phyloP scores from a whole-genome alignment of 2,797 vertebrate genomes.

The Acanthis flammea region DNA sequence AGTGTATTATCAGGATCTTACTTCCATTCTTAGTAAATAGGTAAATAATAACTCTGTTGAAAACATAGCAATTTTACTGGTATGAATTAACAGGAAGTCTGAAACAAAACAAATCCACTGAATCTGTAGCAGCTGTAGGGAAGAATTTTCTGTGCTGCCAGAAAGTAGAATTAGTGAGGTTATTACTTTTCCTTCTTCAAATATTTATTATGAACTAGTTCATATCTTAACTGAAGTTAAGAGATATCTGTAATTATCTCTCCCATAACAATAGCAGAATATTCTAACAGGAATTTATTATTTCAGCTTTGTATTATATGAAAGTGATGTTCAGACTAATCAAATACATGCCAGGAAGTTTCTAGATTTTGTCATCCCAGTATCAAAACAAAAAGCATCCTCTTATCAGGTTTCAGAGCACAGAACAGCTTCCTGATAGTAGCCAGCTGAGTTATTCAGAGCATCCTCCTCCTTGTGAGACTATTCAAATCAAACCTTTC shows the following conservation, averaged over 20 bases:
- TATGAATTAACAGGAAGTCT: neutral
- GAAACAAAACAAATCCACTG: neutral
- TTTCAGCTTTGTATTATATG: neutral
- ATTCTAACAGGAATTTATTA: neutral
- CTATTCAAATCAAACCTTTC: neutral
- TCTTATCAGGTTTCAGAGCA: neutral
- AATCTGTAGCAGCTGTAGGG: neutral
- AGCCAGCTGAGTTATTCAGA: neutral
- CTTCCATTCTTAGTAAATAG: neutral
- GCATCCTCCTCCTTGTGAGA: neutral
- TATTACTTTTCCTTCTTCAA: neutral
- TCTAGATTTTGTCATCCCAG: neutral
- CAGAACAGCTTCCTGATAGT: neutral
- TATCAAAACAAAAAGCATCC: neutral
- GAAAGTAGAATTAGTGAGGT: neutral
- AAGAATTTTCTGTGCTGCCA: neutral
- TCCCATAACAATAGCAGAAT: neutral
- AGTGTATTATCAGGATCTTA: neutral
- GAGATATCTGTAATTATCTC: neutral
- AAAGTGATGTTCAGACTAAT: neutral
- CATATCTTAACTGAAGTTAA: neutral
- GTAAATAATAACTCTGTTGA: neutral
- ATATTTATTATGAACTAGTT: neutral
- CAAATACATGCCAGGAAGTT: neutral
- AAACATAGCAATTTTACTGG: neutral